Conservation (phyloP, 2,113 vertebrate species). For the Poecilia latipinna region DNA sequence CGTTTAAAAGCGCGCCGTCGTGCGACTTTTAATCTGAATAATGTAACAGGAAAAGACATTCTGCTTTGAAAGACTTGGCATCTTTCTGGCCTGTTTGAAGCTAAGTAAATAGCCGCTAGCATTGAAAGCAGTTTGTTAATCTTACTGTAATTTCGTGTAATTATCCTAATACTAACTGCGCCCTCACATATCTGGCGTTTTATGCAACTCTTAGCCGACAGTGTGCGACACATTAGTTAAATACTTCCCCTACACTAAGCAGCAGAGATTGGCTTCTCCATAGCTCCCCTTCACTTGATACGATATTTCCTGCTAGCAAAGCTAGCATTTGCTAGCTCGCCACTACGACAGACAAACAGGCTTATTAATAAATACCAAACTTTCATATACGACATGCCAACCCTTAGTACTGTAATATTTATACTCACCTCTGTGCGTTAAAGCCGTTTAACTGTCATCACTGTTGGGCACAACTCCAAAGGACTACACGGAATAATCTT, state of each 20-base stretch:
- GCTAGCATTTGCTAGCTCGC: slow-evolving; percentile 48
- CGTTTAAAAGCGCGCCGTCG: not conserved
- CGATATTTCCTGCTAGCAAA: slow-evolving; percentile 37
- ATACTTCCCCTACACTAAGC: slow-evolving; percentile 53
- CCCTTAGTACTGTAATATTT: not conserved
- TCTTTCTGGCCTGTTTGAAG: slow-evolving; percentile 48
- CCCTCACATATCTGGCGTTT: not conserved
- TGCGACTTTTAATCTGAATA: not conserved
- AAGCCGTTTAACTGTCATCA: slow-evolving; percentile 65
- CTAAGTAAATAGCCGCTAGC: slow-evolving; percentile 44
- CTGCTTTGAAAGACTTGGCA: slow-evolving; percentile 31
- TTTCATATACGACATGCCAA: not conserved
- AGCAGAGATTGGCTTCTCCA: slow-evolving; percentile 27
- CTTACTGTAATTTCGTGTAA: not conserved
- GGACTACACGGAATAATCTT: slow-evolving; percentile 67
- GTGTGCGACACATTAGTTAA: not conserved
- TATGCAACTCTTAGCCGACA: not conserved
- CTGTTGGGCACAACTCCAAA: slow-evolving; percentile 65
- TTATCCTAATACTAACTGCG: no score
- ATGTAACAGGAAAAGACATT: not conserved
- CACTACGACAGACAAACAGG: not conserved
- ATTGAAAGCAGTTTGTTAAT: slow-evolving; percentile 34
- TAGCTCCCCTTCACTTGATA: slow-evolving; percentile 51
- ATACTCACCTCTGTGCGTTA: slow-evolving; percentile 69
- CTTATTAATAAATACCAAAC: not conserved